These are phyloP conservation scores for cattle (Bos taurus) DNA, from an alignment of 2,113 vertebrate species.

Conservation along the genomic window ARS-UCD2.0 NC_037334.1:22721501-22722000, in stretches of 20 bases:
- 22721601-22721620: neutral
- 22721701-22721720: neutral
- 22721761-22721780: neutral
- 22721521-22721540: neutral
- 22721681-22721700: neutral
- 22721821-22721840: neutral
- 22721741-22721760: neutral
- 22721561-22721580: neutral
- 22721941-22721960: too few species aligned
- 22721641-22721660: neutral
- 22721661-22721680: neutral
- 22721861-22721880: too few species aligned
- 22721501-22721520: neutral
- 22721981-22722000: too few species aligned
- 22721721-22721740: neutral
- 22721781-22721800: neutral
- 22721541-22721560: slow-evolving; percentile 8
- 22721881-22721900: too few species aligned
- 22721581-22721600: neutral
- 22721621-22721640: neutral
- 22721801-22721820: neutral
- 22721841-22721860: neutral
- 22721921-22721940: too few species aligned
- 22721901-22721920: too few species aligned
- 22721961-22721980: too few species aligned